Base-by-base conservation (phyloP, 2,797 vertebrate species). In the Rhabdomys pumilio region DNA sequence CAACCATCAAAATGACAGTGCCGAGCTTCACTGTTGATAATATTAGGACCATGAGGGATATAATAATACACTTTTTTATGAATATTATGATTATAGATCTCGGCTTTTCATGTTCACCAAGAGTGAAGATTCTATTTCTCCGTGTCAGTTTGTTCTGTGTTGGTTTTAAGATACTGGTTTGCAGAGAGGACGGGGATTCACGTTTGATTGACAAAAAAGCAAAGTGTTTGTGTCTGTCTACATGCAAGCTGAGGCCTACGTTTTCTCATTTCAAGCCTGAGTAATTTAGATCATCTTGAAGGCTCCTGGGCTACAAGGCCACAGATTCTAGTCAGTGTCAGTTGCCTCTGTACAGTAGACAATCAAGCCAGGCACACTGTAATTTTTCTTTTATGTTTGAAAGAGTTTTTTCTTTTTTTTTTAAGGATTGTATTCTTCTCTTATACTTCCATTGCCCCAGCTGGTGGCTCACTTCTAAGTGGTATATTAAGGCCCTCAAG, bases 241-340 rank as follows among this genome's bases (percentile, higher is more conserved):
- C 86, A 88, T 65, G 83, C 26, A 89, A 87, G 69, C 93, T 0
- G 0, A 55, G 34, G 72, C 47, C 89, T 79, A 89, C 76, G 95
- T 98, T 98, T 98, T 98, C 97, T 97, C 94, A 97, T 98, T 98
- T 98, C 98, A 95, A 97, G 97, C 93, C 93, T 97, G 98, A 95
- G 86, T 97, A 98, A 93, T 97, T 98, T 98, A 91, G 97, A 97
- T 97, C 89, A 93, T 96, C 98, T 97, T 94, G 86, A 95, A 97
- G 75, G 93, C 84, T 89, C 17, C 47, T 96, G 96, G 97, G 97
- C 98, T 96, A 34, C 97, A 98, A 98, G 95, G 95, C 97, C 38
- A 10, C 76, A 81, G 97, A 97, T 97, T 98, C 97, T 96, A 98
- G 98, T 95, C 82, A 53, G 92, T 97, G 96, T 96, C 19, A 4